A percentile compares a stretch with the other conserved stretches of the same genome.
Evolutionary conservation across 2,797 vertebrate genomes (phyloP).

Genomic region (Ctenochaetus hawaiiensis): DNA sequence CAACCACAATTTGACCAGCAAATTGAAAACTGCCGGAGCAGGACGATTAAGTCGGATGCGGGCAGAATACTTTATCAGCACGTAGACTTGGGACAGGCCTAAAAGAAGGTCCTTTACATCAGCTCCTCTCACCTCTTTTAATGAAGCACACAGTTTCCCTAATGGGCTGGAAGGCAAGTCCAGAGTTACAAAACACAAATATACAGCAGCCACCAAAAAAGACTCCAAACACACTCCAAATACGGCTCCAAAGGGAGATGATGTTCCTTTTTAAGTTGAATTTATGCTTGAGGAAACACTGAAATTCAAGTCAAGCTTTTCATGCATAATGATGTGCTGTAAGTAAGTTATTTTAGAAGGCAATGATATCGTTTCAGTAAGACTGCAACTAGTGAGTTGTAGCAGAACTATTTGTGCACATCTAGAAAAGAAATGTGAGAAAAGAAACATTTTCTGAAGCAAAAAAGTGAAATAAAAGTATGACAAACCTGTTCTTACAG

Average conservation of each 20-base stretch:
- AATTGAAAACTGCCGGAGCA: slow-evolving; percentile 4
- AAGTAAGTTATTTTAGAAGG: slow-evolving; percentile 39
- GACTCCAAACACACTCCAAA: slow-evolving; percentile 21
- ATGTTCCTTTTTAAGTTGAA: slow-evolving; percentile 45
- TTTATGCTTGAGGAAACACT: slow-evolving; percentile 42
- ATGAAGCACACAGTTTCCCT: slow-evolving; percentile 29
- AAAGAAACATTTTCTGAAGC: slow-evolving; percentile 3
- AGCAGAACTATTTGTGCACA: not conserved
- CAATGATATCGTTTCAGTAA: slow-evolving; percentile 18
- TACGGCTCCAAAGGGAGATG: slow-evolving; percentile 27
- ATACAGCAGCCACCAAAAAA: slow-evolving; percentile 3
- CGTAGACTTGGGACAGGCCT: not conserved
- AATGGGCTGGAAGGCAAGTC: slow-evolving; percentile 39
- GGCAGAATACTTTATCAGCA: slow-evolving; percentile 23
- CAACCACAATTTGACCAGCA: not conserved
- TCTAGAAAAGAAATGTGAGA: slow-evolving; percentile 2
- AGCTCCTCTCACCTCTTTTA: slow-evolving; percentile 25
- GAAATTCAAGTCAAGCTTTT: slow-evolving; percentile 37
- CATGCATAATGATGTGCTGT: slow-evolving; percentile 44
- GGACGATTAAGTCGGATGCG: not conserved
- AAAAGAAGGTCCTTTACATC: slow-evolving; percentile 38
- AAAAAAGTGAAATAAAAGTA: not conserved
- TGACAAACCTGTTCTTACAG: not conserved
- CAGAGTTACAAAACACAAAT: slow-evolving; percentile 36
- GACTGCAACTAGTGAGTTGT: not conserved